Evolutionary conservation across 1,140 invertebrate genomes (phyloP).

Genomic region (Mycetomoellerius zeteki): DNA sequence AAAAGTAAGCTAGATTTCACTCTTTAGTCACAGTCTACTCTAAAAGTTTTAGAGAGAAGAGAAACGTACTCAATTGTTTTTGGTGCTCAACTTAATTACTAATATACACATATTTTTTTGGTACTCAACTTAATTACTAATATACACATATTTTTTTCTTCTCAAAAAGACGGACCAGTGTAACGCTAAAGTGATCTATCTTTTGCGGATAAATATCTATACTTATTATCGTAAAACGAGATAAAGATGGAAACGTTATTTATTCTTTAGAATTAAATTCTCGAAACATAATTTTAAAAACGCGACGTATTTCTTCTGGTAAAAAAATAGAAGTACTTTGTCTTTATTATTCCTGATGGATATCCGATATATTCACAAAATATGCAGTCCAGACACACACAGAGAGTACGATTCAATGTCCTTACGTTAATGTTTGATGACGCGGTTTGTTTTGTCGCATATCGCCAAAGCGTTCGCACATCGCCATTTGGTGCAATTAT

Average conservation of each 20-base stretch:
- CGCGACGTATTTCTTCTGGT: neutral
- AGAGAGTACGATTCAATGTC: neutral
- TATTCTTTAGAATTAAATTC: neutral
- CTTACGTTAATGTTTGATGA: neutral
- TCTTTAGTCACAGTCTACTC: too few species aligned
- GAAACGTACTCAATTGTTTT: neutral
- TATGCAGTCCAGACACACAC: too few species aligned
- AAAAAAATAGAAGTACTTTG: neutral
- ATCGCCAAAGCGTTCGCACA: too few species aligned
- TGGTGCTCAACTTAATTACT: neutral
- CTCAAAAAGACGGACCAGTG: too few species aligned
- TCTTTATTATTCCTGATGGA: neutral
- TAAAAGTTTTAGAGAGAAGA: neutral
- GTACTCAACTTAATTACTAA: neutral
- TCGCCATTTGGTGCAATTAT: conserved; percentile 15
- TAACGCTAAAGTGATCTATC: too few species aligned
- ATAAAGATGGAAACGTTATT: neutral
- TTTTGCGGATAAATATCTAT: too few species aligned
- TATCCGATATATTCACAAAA: neutral
- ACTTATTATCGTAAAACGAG: too few species aligned
- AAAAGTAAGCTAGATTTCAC: too few species aligned
- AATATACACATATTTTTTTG: neutral
- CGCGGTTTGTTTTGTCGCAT: neutral
- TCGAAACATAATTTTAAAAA: neutral
- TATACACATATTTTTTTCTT: neutral